These are phyloP conservation scores for Diplolepis rosae DNA, from an alignment of 2,888 invertebrate species.

Conservation along the genomic window DNA sequence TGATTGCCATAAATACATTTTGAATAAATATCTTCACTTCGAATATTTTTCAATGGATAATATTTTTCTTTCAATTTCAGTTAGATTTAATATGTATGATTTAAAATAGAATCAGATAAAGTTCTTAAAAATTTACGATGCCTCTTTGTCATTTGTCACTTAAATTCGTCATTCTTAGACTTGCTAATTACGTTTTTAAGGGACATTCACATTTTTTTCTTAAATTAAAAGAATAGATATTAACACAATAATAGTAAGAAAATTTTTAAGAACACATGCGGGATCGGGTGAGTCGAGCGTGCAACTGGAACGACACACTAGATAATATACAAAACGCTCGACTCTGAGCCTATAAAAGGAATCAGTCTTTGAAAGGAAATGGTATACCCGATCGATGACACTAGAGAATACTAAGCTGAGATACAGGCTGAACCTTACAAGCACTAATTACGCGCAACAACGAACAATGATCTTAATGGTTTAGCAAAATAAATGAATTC, in stretches of 20 bases:
- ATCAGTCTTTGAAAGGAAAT: constrained; percentile 64
- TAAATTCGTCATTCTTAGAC: neutral
- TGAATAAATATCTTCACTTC: too few relatives aligned
- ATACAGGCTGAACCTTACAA: neutral
- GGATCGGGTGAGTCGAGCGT: constrained; percentile 20
- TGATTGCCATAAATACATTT: too few relatives aligned
- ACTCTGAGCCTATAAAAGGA: constrained; percentile 47
- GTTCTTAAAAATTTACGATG: neutral
- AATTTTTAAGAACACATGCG: neutral
- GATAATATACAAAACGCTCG: constrained; percentile 36
- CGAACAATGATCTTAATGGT: constrained; percentile 18
- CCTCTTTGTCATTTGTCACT: neutral
- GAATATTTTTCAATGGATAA: neutral
- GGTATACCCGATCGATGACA: constrained; percentile 29
- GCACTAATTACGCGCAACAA: constrained; percentile 17
- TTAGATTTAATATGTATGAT: neutral
- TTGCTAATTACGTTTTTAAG: constrained; percentile 4
- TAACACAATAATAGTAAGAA: neutral
- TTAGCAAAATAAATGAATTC: neutral
- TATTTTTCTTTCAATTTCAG: neutral
- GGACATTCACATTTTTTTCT: neutral
- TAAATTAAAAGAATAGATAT: neutral
- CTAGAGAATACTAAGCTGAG: constrained; percentile 12
- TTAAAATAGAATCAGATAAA: neutral
- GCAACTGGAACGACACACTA: constrained; percentile 14